Conservation (phyloP, 2,888 invertebrate species). For the Hemithea aestivaria region DNA sequence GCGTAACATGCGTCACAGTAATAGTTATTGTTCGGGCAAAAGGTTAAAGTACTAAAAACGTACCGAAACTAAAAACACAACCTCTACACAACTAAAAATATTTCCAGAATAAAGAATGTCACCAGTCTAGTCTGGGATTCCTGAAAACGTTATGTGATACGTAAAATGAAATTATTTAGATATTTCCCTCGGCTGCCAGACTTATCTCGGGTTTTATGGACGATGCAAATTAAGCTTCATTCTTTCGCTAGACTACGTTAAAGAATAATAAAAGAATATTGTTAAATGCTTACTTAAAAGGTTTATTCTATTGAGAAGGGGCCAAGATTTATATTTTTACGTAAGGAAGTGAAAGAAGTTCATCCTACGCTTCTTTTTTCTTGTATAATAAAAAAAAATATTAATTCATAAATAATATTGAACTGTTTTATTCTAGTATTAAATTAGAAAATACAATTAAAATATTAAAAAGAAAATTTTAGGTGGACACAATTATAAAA, state of each 20-base stretch:
- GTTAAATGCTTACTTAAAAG: constrained; percentile 5
- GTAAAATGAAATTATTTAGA: constrained; percentile 46
- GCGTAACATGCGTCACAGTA: too few species aligned
- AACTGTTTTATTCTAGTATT: too few species aligned
- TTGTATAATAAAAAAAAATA: too few species aligned
- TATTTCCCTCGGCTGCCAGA: constrained; percentile 35
- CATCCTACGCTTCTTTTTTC: too few species aligned
- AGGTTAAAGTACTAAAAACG: constrained; percentile 30
- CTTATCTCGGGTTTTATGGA: constrained; percentile 33
- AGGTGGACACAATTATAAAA: too few species aligned
- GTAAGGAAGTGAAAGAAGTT: neutral
- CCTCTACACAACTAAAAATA: constrained; percentile 18
- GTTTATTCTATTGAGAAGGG: neutral
- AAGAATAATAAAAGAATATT: constrained; percentile 3
- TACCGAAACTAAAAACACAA: constrained; percentile 17
- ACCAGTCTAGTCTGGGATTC: constrained; percentile 25
- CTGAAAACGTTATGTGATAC: constrained; percentile 35
- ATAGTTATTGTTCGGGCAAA: constrained; percentile 15
- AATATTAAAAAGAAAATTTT: too few species aligned
- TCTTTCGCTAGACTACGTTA: constrained; percentile 8
- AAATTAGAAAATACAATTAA: too few species aligned
- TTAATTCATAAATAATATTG: too few species aligned
- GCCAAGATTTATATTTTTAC: neutral
- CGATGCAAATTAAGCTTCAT: constrained; percentile 35
- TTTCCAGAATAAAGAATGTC: constrained; percentile 37